These are phyloP conservation scores for Lasioglossum vierecki DNA, from an alignment of 2,888 invertebrate species.

Conservation along the genomic window DNA sequence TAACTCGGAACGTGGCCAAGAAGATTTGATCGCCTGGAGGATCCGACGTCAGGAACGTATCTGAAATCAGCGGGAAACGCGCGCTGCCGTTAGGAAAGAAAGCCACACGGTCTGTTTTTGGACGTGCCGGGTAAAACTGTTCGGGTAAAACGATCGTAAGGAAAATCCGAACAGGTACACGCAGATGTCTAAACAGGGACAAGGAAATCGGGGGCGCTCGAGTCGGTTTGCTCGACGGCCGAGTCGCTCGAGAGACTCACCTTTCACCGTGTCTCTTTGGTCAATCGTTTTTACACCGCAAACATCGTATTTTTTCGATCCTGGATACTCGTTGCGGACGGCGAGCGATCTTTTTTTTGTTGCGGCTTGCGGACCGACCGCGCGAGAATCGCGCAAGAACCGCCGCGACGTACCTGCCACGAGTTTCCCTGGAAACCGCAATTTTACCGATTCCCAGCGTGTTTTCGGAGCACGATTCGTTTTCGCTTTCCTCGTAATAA, in stretches of 20 bases:
- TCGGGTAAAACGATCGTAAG: not conserved
- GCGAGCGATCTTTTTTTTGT: conserved; percentile 31
- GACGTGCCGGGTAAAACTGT: not conserved
- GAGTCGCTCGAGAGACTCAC: conserved; percentile 63
- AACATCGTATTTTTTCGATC: conserved; percentile 44
- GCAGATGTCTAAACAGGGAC: not conserved
- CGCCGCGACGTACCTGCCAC: not conserved
- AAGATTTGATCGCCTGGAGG: conserved; percentile 92
- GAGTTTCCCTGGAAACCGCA: not conserved
- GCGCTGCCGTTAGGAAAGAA: not conserved
- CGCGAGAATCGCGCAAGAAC: not conserved
- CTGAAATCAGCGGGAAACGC: conserved; percentile 83
- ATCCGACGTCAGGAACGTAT: conserved; percentile 90
- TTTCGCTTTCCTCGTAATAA: conserved; percentile 5
- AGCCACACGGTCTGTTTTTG: not conserved
- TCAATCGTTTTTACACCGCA: conserved; percentile 61
- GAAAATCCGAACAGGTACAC: not conserved
- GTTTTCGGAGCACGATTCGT: not conserved
- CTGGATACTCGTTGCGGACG: conserved; percentile 54
- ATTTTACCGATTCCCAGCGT: not conserved
- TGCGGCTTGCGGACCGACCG: conserved; percentile 29
- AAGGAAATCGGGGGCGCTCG: conserved; percentile 62
- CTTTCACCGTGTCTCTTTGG: conserved; percentile 74
- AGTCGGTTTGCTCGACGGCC: conserved; percentile 47
- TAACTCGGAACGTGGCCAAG: conserved; percentile 91